Evolutionary conservation across 2,113 vertebrate genomes (phyloP).

Genomic region (Ammodytes dubius): DNA sequence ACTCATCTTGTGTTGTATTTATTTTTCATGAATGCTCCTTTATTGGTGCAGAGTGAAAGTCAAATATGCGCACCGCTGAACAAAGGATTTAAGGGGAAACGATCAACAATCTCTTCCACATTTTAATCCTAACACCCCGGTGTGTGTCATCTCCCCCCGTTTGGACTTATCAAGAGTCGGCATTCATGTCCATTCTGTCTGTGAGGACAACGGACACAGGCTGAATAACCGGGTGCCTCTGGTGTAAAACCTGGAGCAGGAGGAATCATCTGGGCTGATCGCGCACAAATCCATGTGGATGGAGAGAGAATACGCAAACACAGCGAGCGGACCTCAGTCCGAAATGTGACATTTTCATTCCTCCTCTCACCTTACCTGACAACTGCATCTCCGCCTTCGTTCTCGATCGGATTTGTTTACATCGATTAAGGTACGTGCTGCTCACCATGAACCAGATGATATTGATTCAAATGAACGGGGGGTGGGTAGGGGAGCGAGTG

Average conservation of each 20-base stretch:
- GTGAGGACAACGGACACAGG: constrained; percentile 47
- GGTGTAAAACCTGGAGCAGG: constrained; percentile 37
- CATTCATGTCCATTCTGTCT: constrained; percentile 26
- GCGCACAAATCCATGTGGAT: constrained; percentile 65
- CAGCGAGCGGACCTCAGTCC: constrained; percentile 44
- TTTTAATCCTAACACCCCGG: constrained; percentile 30
- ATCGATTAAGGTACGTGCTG: constrained; percentile 79
- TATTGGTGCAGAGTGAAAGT: constrained; percentile 44
- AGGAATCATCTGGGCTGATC: constrained; percentile 55
- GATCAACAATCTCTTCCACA: constrained; percentile 18
- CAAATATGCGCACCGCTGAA: constrained; percentile 64
- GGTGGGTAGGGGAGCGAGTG: neutral
- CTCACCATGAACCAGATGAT: constrained; percentile 21
- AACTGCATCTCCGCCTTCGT: constrained; percentile 54
- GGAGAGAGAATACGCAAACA: constrained; percentile 53
- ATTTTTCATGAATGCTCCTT: constrained; percentile 35
- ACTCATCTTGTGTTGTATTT: constrained; percentile 21
- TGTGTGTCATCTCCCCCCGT: neutral
- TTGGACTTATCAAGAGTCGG: neutral
- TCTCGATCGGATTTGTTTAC: constrained; percentile 71
- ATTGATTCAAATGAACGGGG: constrained; percentile 23
- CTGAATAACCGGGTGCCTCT: constrained; percentile 47
- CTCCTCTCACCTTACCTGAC: constrained; percentile 44
- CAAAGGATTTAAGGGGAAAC: constrained; percentile 75
- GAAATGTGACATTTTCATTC: constrained; percentile 82